Percentiles rank a stretch among this genome's conserved stretches.
These are phyloP conservation scores for Myiagra hebetior DNA, from an alignment of 2,113 vertebrate genomes.

Conservation along the genomic window DNA sequence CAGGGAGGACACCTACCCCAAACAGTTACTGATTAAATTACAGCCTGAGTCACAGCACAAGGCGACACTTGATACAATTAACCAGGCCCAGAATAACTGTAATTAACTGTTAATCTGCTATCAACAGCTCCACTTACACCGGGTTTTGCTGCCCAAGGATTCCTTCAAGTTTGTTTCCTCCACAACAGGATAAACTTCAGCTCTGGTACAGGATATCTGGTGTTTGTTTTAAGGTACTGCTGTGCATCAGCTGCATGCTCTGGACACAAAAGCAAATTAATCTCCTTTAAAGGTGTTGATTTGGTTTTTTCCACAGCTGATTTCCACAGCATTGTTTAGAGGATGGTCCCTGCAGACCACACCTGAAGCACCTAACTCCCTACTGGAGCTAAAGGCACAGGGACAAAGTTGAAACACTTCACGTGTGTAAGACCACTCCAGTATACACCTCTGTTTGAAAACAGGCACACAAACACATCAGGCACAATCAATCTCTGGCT, in stretches of 20 bases:
- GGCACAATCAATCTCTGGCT: background rate
- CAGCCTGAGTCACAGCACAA: background rate
- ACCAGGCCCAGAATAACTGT: background rate
- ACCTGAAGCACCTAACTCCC: background rate
- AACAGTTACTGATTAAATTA: background rate
- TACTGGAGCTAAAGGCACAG: background rate
- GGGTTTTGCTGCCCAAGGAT: background rate
- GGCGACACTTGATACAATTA: background rate
- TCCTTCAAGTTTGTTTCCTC: conserved; percentile 18
- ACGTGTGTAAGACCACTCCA: background rate
- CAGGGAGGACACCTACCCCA: background rate
- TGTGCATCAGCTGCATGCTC: conserved; percentile 11
- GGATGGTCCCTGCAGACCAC: background rate
- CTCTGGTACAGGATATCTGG: conserved; percentile 47
- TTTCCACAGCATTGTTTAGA: conserved; percentile 15
- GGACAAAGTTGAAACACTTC: background rate
- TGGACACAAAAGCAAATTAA: background rate
- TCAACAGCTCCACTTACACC: background rate
- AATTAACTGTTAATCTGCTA: background rate
- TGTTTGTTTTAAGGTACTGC: conserved; percentile 10
- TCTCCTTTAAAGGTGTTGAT: background rate
- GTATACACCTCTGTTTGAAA: background rate
- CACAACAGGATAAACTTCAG: conserved; percentile 35
- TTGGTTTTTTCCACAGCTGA: background rate
- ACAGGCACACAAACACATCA: background rate